Evolutionary conservation across 2,797 vertebrate genomes (phyloP).

Genomic region (Aeoliscus strigatus): DNA sequence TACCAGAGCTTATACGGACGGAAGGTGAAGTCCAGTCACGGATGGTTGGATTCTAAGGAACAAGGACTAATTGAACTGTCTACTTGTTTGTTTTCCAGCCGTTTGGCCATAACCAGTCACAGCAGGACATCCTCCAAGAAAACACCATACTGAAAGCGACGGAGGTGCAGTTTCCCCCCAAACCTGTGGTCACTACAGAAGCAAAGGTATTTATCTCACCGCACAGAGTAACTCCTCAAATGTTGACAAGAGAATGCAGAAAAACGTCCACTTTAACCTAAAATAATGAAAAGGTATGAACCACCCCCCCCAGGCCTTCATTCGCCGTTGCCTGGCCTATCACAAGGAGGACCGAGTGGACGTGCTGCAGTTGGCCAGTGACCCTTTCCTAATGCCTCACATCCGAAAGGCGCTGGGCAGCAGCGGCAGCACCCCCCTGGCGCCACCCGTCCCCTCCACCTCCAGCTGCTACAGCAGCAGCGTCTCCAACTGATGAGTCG

Average conservation of each 20-base stretch:
- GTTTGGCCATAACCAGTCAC: conserved; percentile 95
- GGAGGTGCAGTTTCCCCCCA: conserved; percentile 94
- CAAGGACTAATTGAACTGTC: not conserved
- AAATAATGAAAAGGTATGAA: no score
- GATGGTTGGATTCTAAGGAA: not conserved
- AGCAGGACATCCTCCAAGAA: conserved; percentile 95
- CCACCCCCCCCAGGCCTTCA: conserved; percentile 80
- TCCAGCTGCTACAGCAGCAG: conserved; percentile 88
- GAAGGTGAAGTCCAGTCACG: conserved; percentile 74
- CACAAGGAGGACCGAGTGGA: conserved; percentile 93
- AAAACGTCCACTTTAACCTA: no score
- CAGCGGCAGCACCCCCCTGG: conserved; percentile 69
- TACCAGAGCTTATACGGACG: conserved; percentile 95
- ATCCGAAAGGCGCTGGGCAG: conserved; percentile 84
- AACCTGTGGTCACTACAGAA: conserved; percentile 91
- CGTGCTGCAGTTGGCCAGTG: conserved; percentile 88
- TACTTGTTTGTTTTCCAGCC: conserved; percentile 69
- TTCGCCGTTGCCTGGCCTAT: conserved; percentile 90
- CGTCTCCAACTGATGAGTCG: conserved; percentile 80
- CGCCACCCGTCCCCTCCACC: conserved; percentile 83
- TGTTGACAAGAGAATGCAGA: not conserved
- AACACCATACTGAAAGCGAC: conserved; percentile 97
- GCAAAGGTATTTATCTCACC: conserved; percentile 80
- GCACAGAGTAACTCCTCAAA: not conserved
- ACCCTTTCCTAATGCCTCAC: conserved; percentile 88